phyloP scores from a whole-genome alignment of 2,113 vertebrate genomes.

The Limnothrissa miodon region DNA sequence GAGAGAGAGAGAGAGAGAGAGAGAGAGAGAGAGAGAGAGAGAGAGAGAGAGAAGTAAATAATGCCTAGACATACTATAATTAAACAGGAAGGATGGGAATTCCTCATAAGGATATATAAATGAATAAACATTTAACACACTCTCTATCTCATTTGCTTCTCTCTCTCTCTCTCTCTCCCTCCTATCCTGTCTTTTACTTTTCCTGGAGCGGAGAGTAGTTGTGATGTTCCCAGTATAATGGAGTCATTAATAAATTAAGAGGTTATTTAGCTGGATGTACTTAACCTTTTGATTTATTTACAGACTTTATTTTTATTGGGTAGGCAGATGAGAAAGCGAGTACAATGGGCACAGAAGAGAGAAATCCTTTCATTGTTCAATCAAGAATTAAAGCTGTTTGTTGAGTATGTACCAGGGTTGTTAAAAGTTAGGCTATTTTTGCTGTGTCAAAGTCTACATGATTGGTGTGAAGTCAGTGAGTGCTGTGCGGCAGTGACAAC shows the following conservation, averaged over 20 bases:
- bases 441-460: neutral
- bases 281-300: constrained; percentile 9
- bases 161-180: neutral
- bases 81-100: neutral
- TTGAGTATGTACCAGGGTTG: neutral
- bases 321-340: neutral
- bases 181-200: neutral
- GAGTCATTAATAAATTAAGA: neutral
- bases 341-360: neutral
- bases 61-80: constrained; percentile 14
- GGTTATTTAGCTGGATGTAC: neutral
- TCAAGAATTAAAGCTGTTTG: neutral
- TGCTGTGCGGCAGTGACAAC: neutral
- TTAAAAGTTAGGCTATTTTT: neutral
- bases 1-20: neutral
- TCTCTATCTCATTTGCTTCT: neutral
- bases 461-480: neutral
- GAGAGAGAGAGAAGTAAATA: neutral
- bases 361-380: neutral
- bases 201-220: neutral
- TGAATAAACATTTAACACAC: constrained; percentile 23
- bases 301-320: neutral
- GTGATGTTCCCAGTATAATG: neutral
- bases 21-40: neutral
- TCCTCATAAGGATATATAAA: constrained; percentile 11